Percentiles rank a stretch among this genome's conserved stretches.
Conservation (phyloP, 2,888 invertebrate genomes). For the Argyresthia goedartella region DNA sequence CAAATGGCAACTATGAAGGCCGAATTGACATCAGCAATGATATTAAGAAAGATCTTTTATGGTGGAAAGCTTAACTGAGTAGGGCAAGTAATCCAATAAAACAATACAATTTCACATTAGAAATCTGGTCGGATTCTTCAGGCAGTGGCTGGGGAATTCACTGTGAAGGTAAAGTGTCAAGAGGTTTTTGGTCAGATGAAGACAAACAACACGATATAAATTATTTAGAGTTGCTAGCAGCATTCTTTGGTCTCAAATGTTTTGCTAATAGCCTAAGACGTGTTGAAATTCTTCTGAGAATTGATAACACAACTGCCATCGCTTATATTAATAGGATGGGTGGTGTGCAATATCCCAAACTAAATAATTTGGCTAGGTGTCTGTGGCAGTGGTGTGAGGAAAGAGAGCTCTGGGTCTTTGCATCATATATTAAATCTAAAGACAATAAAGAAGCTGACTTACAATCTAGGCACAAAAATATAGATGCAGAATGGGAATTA, state of each 20-base stretch:
- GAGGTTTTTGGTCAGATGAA: constrained; percentile 1
- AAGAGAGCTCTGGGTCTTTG: constrained; percentile 2
- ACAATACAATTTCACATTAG: background rate
- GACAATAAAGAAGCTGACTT: constrained; percentile 2
- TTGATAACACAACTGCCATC: constrained; percentile 5
- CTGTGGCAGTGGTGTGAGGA: constrained; percentile 7
- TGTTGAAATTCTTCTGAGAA: background rate
- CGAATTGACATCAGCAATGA: background rate
- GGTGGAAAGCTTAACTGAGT: background rate
- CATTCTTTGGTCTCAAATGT: constrained; percentile 3
- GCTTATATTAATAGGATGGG: constrained; percentile 3
- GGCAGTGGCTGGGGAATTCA: background rate
- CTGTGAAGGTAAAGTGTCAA: background rate
- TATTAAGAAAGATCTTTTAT: background rate
- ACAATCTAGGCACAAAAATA: background rate
- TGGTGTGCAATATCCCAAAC: constrained; percentile 2
- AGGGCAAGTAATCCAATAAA: background rate
- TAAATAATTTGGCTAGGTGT: background rate
- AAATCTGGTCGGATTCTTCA: constrained; percentile 4
- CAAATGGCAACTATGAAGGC: background rate
- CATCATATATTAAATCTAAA: constrained; percentile 2
- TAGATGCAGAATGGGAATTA: constrained; percentile 3
- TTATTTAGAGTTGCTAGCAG: constrained; percentile 4
- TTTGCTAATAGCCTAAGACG: background rate
- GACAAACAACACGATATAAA: constrained; percentile 1